Conservation (phyloP, 2,888 invertebrate genomes). For the Drosophila austrosaltans region DNA sequence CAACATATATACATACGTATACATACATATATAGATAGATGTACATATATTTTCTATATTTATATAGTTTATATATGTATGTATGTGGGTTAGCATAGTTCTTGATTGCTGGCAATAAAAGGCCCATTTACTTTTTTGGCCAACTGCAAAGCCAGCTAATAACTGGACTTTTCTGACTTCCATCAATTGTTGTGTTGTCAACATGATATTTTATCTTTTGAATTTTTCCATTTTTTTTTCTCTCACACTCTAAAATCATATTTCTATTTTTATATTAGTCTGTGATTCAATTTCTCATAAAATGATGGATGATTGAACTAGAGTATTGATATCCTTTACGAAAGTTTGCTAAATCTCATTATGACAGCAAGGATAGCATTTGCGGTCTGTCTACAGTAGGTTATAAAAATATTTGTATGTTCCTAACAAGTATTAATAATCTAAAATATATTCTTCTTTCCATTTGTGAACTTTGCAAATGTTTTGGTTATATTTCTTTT, state of each 20-base stretch:
- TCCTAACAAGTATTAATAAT: not conserved
- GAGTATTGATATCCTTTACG: not conserved
- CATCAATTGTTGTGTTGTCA: constrained; percentile 21
- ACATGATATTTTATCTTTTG: not conserved
- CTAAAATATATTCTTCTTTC: not conserved
- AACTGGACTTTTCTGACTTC: constrained; percentile 56
- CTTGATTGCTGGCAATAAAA: constrained; percentile 73
- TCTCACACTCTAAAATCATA: not conserved
- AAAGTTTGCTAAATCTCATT: not conserved
- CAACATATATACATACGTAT: constrained; percentile 43
- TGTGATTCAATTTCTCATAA: constrained; percentile 11
- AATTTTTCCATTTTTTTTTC: not conserved
- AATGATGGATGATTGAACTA: constrained; percentile 6
- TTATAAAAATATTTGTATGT: not conserved
- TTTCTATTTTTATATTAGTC: constrained; percentile 12
- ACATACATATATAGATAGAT: constrained; percentile 32
- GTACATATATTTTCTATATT: constrained; percentile 1
- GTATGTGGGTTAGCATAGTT: constrained; percentile 57
- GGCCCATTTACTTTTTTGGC: constrained; percentile 67
- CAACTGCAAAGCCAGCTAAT: constrained; percentile 60
- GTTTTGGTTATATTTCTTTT: not conserved
- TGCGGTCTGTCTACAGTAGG: not conserved
- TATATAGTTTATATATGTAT: constrained; percentile 14
- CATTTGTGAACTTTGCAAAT: not conserved
- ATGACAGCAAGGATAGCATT: not conserved